phyloP scores from a whole-genome alignment of 1,140 invertebrate species.

The Yoshiicerus persimilis region DNA sequence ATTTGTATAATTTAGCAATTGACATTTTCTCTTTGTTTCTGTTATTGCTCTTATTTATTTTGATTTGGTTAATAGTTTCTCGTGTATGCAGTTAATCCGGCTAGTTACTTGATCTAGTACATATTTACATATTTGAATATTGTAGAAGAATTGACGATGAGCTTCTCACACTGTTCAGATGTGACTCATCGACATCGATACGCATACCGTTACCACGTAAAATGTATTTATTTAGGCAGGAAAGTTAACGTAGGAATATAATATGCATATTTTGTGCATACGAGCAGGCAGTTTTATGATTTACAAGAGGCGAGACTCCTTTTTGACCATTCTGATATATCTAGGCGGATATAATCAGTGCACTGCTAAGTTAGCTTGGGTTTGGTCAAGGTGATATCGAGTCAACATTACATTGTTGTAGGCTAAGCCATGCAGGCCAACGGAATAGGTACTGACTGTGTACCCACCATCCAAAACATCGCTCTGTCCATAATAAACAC shows the following conservation, averaged over 20 bases:
- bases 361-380: not conserved
- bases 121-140: not conserved
- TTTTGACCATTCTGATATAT: not conserved
- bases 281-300: not conserved
- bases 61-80: not conserved
- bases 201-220: not conserved
- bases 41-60: not conserved
- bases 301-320: not conserved
- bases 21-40: not conserved
- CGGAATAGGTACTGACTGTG: not conserved
- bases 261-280: not conserved
- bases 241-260: not conserved
- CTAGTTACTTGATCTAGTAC: too few species aligned
- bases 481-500: not conserved
- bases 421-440: not conserved
- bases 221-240: not conserved
- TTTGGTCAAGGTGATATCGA: not conserved
- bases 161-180: not conserved
- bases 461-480: not conserved
- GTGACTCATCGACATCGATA: not conserved
- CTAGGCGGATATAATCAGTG: constrained; percentile 3
- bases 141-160: not conserved
- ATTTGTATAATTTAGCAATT: not conserved
- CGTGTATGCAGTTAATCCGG: not conserved
- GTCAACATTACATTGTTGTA: not conserved